These are phyloP conservation scores for Ischnus inquisitorius DNA, from an alignment of 2,888 invertebrate genomes.

Conservation along the genomic window DNA sequence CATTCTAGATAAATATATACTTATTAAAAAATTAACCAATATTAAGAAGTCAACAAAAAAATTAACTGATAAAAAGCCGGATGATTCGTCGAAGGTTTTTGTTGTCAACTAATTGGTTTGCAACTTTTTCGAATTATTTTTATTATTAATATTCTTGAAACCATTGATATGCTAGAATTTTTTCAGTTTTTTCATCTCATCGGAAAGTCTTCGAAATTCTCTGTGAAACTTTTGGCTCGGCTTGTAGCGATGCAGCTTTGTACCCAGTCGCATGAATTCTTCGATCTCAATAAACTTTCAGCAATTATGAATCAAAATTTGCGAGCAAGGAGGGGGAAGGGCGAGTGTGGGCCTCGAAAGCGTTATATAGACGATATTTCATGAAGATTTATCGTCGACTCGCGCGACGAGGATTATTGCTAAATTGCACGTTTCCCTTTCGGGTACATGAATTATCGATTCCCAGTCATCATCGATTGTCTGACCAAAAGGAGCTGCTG, in stretches of 20 bases:
- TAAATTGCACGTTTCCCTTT: background rate
- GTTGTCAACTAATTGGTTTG: too few relatives aligned
- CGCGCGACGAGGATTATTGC: background rate
- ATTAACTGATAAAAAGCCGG: too few relatives aligned
- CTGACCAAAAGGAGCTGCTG: background rate
- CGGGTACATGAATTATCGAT: constrained; percentile 17
- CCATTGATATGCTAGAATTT: too few relatives aligned
- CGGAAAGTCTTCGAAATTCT: too few relatives aligned
- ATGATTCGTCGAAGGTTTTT: too few relatives aligned
- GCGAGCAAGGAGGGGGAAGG: background rate
- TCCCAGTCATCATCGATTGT: constrained; percentile 3
- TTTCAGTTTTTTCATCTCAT: too few relatives aligned
- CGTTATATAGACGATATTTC: constrained; percentile 1
- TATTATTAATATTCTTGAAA: too few relatives aligned
- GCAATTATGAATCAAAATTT: background rate
- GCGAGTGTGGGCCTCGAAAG: background rate
- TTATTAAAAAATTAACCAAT: too few relatives aligned
- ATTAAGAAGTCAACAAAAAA: too few relatives aligned
- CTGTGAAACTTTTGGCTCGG: too few relatives aligned
- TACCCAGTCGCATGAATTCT: background rate
- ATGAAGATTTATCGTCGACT: constrained; percentile 8
- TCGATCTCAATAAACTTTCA: background rate
- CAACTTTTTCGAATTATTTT: too few relatives aligned
- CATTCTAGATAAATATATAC: too few relatives aligned
- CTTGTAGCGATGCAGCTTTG: background rate